Base-by-base conservation (phyloP, 2,797 vertebrate genomes). In the Cryptoblepharus egeriae region DNA sequence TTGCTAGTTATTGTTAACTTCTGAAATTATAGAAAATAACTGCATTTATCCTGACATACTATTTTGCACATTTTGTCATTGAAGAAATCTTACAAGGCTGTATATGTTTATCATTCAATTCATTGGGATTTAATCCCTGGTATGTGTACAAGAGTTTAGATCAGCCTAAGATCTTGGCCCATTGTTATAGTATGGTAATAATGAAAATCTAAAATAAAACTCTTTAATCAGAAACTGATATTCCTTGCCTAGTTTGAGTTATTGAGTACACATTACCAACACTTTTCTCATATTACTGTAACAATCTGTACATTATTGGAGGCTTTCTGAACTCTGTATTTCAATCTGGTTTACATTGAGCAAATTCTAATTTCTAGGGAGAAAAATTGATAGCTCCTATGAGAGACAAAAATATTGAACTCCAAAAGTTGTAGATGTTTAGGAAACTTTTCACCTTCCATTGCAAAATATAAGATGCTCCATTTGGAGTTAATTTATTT, bases 401-500 rank as follows among this genome's bases (percentile, higher is more conserved):
- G 45, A 81, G 71, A 67, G 73, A 18, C 61, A 74, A 30, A 79
- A 61, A 58, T 52, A 77, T 20, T 83, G 74, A 64, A 74, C 81
- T 77, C 57, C 32, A 24, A 60, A 82, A 69, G 42, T 63, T 55
- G 30, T 26, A n/a, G 58, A 52, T 77, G 57, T 82, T 83, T 83
- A 77, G 75, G 22, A 83, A 83, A 77, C 75, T 77, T 83, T 70
- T 83, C 42, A 83, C 42, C 75, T 83, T 63, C 45, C 55, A 71
- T 30, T 63, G 42, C 45, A 77, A 71, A 61, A 70, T 71, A 26
- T 71, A 63, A 55, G 58, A 77, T 57, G 22, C 10, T 52, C 39
- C 75, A 83, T 83, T 83, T 77, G 81, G 81, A 83, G 77, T 77
- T 83, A 77, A 83, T 83, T 77, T 83, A 83, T 77, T 83, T 82